Evolutionary conservation across 2,888 invertebrate genomes (phyloP), one percentile per base, ranked within the genome.

Genomic region (Deilephila elpenor): DNA sequence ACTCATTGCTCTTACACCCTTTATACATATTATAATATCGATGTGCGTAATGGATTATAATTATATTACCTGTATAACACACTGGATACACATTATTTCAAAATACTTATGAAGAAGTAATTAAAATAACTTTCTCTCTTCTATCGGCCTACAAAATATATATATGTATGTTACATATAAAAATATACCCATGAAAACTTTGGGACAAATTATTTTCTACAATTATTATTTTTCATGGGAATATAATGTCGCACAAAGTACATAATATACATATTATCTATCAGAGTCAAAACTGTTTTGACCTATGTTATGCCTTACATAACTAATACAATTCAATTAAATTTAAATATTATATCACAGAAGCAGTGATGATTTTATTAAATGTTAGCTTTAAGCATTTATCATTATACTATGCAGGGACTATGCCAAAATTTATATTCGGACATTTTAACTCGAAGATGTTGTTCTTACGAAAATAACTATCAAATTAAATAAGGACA

Each of bases 61-160:
- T n/a, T 56, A 19, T 19, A n/a, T 11, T 44, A 44, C 11, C 14
- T 44, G 11, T 44, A 11, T 14, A 44, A 44, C 44, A 14, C 44
- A 14, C 1, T 44, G 14, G 11, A 14, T 44, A 44, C 11, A 14
- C 2, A 44, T 44, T 44, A 44, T 14, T 44, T 44, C 44, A 44
- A 14, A 44, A 11, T 44, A 44, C 44, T 44, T 44, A 44, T 44
- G 3, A 44, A 44, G 44, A 44, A 14, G 44, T 44, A 11, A 44
- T 14, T 11, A 44, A 44, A 44, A 44, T 14, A 44, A 14, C 14
- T 44, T 44, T 32, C 19, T 61, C 6, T 32, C 19, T 61, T 61
- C 61, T 61, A 32, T 34, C 61, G 61, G 61, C 61, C 61, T 61
- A 61, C 29, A 61, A 32, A 4, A 61, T 44, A 56, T n/a, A 56